Conservation (phyloP, 2,797 vertebrate genomes). For the Anabas testudineus region DNA sequence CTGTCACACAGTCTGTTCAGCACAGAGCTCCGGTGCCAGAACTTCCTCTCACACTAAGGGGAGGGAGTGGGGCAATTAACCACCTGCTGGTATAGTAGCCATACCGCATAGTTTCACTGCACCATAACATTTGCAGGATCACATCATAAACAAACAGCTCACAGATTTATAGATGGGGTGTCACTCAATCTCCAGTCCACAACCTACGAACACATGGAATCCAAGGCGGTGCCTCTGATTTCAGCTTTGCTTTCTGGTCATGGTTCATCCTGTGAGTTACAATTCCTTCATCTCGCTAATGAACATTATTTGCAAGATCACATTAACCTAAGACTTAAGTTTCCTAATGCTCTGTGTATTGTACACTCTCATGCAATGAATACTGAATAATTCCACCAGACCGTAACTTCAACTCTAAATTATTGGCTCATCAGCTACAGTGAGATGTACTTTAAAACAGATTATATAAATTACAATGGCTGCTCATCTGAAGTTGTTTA, state of each 20-base stretch:
- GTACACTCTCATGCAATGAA: slow-evolving; percentile 59
- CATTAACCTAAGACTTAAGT: slow-evolving; percentile 70
- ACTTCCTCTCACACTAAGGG: slow-evolving; percentile 40
- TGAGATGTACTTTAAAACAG: slow-evolving; percentile 22
- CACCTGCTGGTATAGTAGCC: slow-evolving; percentile 66
- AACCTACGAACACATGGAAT: slow-evolving; percentile 21
- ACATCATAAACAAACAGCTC: slow-evolving; percentile 13
- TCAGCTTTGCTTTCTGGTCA: slow-evolving; percentile 60
- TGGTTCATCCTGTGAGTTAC: slow-evolving; percentile 55
- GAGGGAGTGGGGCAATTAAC: slow-evolving; percentile 63
- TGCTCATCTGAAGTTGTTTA: slow-evolving; percentile 11
- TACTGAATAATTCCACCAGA: slow-evolving; percentile 51
- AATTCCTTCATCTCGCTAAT: slow-evolving; percentile 74
- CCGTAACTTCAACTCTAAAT: slow-evolving; percentile 24
- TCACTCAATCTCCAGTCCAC: slow-evolving; percentile 25
- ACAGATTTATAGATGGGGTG: slow-evolving; percentile 26
- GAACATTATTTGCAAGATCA: slow-evolving; percentile 69
- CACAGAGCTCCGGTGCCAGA: slow-evolving; percentile 42
- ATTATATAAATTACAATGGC: slow-evolving; percentile 13
- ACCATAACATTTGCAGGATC: slow-evolving; percentile 35
- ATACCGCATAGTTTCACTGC: slow-evolving; percentile 25
- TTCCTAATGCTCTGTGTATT: slow-evolving; percentile 56
- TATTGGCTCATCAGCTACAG: slow-evolving; percentile 31
- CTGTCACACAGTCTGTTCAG: slow-evolving; percentile 59
- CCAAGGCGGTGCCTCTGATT: slow-evolving; percentile 5